These are phyloP conservation scores for Dasypolia templi DNA, from an alignment of 2,888 invertebrate species.

Conservation along the genomic window DNA sequence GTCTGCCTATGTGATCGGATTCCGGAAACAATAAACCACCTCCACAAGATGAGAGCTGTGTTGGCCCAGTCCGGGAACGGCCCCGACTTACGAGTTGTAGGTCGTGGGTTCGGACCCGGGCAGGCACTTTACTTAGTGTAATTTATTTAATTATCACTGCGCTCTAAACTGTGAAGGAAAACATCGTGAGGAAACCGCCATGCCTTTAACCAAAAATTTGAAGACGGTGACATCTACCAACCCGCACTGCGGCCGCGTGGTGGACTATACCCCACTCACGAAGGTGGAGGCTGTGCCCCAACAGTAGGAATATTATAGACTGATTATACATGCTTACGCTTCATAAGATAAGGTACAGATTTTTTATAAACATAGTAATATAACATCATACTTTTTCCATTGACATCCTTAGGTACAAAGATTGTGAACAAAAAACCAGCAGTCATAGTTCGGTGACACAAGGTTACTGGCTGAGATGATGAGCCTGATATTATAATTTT, in stretches of 20 bases:
- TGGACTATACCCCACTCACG: background rate
- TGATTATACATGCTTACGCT: background rate
- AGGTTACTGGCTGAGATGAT: conserved; percentile 59
- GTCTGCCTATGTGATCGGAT: background rate
- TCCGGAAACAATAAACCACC: background rate
- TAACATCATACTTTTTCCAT: background rate
- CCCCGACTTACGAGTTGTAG: background rate
- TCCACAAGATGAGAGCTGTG: background rate
- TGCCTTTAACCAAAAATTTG: background rate
- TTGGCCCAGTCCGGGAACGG: background rate
- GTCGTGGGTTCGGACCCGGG: background rate
- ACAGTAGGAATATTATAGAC: background rate
- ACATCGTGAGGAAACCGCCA: background rate
- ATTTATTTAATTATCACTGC: background rate
- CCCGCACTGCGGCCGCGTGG: background rate
- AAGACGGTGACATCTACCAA: background rate
- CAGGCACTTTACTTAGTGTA: background rate
- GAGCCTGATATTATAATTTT: conserved; percentile 39
- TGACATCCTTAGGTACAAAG: background rate
- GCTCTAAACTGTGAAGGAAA: background rate
- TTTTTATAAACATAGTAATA: background rate
- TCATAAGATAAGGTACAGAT: background rate
- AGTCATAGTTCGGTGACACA: conserved; percentile 60
- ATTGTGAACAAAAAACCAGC: conserved; percentile 43
- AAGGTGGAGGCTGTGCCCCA: background rate